Evolutionary conservation across 2,113 vertebrate species (phyloP).

Genomic region (Pleuronectes platessa): DNA sequence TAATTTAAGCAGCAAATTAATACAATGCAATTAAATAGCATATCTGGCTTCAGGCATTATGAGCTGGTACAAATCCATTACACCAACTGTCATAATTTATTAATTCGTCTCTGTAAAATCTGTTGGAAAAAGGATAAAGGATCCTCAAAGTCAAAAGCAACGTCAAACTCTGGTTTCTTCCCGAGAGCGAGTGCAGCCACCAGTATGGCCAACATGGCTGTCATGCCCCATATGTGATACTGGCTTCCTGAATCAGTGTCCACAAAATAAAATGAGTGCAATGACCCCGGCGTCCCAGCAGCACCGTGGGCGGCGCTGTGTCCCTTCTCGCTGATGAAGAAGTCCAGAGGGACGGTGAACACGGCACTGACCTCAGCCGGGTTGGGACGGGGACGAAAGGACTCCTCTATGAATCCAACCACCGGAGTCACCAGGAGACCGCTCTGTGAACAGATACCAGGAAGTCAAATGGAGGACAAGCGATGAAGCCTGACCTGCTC

Average conservation of each 20-base stretch:
- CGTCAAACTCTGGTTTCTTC: constrained; percentile 83
- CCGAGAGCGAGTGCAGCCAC: constrained; percentile 83
- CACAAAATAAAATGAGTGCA: constrained; percentile 84
- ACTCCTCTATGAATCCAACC: constrained; percentile 88
- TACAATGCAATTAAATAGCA: not conserved
- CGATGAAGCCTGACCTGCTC: not conserved
- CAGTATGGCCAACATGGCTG: constrained; percentile 84
- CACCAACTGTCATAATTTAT: constrained; percentile 82
- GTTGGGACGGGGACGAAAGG: constrained; percentile 86
- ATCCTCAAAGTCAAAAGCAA: constrained; percentile 81
- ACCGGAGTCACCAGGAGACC: constrained; percentile 88
- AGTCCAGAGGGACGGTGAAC: constrained; percentile 89
- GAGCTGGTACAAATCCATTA: not conserved
- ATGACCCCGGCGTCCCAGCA: rapidly evolving
- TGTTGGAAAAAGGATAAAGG: constrained; percentile 70
- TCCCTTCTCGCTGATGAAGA: constrained; percentile 80
- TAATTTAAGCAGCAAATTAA: not conserved
- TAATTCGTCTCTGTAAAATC: constrained; percentile 57
- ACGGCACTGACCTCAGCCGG: constrained; percentile 90
- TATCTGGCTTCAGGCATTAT: not conserved
- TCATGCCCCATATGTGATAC: constrained; percentile 89
- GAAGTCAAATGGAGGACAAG: not conserved
- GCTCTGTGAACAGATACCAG: constrained; percentile 69
- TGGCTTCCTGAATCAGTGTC: constrained; percentile 72
- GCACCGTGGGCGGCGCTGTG: constrained; percentile 61